Percentiles rank a stretch among this genome's conserved stretches.
Conservation (phyloP, 2,113 vertebrate genomes). For the Ptilorrhoa leucosticta region DNA sequence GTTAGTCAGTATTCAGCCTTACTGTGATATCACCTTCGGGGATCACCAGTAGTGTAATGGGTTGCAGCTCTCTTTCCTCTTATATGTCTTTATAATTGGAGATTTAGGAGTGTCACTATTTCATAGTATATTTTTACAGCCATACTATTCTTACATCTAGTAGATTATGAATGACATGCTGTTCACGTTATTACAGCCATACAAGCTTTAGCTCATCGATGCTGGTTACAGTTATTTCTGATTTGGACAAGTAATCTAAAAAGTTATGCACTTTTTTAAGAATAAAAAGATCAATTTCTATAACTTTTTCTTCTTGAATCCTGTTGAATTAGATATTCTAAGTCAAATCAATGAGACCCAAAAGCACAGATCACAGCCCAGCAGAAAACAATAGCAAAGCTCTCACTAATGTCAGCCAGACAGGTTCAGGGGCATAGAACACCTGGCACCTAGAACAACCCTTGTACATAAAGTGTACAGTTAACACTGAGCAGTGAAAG, state of each 20-base stretch:
- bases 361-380: not conserved
- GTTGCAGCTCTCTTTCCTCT: constrained; percentile 35
- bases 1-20: constrained; percentile 38
- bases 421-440: not conserved
- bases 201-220: not conserved
- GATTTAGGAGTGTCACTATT: constrained; percentile 18
- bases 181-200: not conserved
- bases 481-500: not conserved
- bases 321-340: not conserved
- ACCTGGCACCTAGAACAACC: not conserved
- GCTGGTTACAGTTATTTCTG: not conserved
- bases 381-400: not conserved
- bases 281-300: not conserved
- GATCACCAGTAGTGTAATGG: not conserved
- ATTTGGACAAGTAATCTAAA: not conserved
- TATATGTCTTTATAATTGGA: constrained; percentile 56
- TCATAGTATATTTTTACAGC: constrained; percentile 30
- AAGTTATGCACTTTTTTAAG: not conserved
- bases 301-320: not conserved
- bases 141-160: not conserved
- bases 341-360: not conserved
- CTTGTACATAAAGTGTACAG: not conserved
- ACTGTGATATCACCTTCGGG: constrained; percentile 20
- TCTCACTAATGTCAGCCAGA: not conserved
- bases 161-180: not conserved